A percentile compares a stretch with the other conserved stretches of the same genome.
phyloP scores from a whole-genome alignment of 1,140 invertebrate genomes.

The Choristoneura fumiferana region DNA sequence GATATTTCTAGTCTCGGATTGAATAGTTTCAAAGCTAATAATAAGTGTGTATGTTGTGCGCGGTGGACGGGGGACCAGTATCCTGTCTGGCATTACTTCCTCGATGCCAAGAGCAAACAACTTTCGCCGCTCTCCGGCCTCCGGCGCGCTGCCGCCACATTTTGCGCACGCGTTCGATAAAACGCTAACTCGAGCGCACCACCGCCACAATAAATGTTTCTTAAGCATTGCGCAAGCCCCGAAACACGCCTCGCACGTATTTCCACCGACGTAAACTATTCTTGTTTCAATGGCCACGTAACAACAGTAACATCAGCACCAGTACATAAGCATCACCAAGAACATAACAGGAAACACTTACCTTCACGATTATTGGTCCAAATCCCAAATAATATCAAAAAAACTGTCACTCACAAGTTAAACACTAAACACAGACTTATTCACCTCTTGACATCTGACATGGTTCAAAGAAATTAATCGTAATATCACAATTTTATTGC shows the following conservation, averaged over 20 bases:
- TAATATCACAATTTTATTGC: conserved; percentile 54
- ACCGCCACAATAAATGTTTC: conserved; percentile 29
- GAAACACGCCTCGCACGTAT: conserved; percentile 12
- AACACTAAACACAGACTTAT: conserved; percentile 69
- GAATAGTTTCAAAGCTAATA: not conserved
- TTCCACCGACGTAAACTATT: conserved; percentile 4
- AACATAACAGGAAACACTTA: conserved; percentile 57
- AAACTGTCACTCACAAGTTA: conserved; percentile 70
- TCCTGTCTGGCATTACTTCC: conserved; percentile 47
- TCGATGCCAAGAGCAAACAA: conserved; percentile 65
- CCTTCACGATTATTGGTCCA: conserved; percentile 69
- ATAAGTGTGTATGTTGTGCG: not conserved
- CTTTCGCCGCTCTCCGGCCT: conserved; percentile 50
- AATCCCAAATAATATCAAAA: conserved; percentile 73
- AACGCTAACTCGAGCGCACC: conserved; percentile 8
- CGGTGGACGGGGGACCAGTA: conserved; percentile 34
- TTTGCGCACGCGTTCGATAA: conserved; percentile 23
- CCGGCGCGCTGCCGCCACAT: conserved; percentile 10
- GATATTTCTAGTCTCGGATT: too few relatives aligned
- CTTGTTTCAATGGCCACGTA: conserved; percentile 5
- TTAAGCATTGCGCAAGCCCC: conserved; percentile 37
- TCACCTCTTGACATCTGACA: conserved; percentile 77
- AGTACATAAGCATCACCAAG: conserved; percentile 3
- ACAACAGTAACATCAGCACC: not conserved
- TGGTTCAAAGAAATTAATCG: conserved; percentile 50